phyloP scores from a whole-genome alignment of 2,797 vertebrate genomes.

The Neomorphus geoffroyi region DNA sequence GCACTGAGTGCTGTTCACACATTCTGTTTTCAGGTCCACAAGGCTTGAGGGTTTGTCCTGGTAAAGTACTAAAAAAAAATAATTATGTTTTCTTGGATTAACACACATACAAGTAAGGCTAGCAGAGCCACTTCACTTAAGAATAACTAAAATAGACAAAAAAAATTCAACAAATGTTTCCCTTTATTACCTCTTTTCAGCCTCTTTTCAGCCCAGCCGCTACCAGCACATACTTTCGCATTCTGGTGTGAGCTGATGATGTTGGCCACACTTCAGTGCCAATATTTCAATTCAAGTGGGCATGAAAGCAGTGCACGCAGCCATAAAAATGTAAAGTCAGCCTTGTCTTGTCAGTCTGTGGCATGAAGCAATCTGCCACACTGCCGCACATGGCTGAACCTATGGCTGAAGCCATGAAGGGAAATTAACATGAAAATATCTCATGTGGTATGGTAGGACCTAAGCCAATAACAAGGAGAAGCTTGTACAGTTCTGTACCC shows the following conservation, averaged over 20 bases:
- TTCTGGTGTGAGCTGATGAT: background rate
- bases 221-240: background rate
- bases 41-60: background rate
- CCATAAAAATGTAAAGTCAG: background rate
- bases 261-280: background rate
- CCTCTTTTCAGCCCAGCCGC: background rate
- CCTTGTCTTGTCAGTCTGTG: background rate
- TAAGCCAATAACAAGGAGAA: background rate
- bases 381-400: background rate
- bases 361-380: background rate
- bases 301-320: background rate
- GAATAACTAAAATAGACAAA: background rate
- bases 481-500: background rate
- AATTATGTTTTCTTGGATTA: background rate
- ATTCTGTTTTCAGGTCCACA: background rate
- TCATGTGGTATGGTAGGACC: background rate
- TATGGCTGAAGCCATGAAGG: background rate
- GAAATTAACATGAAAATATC: background rate
- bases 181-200: background rate
- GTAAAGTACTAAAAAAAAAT: background rate
- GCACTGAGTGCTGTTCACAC: accelerated
- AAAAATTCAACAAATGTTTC: background rate
- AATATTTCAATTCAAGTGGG: background rate
- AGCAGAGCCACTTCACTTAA: background rate
- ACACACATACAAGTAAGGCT: background rate